A percentile compares a stretch with the other conserved stretches of the same genome.
phyloP scores from a whole-genome alignment of 2,113 vertebrate species.

The Craseonycteris thonglongyai region DNA sequence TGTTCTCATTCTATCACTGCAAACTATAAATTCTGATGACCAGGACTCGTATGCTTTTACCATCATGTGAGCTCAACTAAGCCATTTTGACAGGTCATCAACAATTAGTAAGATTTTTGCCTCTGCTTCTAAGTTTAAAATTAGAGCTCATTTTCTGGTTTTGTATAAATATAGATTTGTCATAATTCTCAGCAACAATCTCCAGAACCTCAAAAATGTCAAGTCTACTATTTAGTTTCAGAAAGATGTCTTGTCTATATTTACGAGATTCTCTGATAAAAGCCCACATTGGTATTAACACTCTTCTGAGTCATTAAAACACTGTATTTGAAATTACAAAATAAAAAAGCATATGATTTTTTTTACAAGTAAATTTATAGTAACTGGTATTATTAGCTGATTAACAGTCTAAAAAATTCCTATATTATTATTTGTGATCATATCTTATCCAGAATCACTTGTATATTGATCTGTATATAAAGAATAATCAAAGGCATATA shows the following conservation, averaged over 20 bases:
- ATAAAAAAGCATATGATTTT: neutral
- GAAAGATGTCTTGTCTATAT: constrained; percentile 17
- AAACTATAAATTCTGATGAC: neutral
- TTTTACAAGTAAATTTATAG: constrained; percentile 34
- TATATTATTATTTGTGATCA: neutral
- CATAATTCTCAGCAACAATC: neutral
- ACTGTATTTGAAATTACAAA: neutral
- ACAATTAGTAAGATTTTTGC: neutral
- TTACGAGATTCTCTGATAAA: constrained; percentile 46
- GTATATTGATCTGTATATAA: neutral
- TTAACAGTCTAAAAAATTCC: constrained; percentile 5
- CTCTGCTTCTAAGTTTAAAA: neutral
- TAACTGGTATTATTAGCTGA: neutral
- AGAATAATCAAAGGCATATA: neutral
- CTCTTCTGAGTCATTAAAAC: constrained; percentile 1
- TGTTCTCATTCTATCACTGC: neutral
- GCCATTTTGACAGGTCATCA: neutral
- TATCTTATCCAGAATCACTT: neutral
- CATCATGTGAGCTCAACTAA: neutral
- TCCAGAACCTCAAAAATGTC: neutral
- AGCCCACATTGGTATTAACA: neutral
- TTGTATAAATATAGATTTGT: neutral
- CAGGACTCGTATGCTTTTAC: neutral
- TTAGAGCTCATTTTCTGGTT: neutral
- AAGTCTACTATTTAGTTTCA: neutral